phyloP scores from a whole-genome alignment of 2,113 vertebrate species.

The Megatriorchis doriae region DNA sequence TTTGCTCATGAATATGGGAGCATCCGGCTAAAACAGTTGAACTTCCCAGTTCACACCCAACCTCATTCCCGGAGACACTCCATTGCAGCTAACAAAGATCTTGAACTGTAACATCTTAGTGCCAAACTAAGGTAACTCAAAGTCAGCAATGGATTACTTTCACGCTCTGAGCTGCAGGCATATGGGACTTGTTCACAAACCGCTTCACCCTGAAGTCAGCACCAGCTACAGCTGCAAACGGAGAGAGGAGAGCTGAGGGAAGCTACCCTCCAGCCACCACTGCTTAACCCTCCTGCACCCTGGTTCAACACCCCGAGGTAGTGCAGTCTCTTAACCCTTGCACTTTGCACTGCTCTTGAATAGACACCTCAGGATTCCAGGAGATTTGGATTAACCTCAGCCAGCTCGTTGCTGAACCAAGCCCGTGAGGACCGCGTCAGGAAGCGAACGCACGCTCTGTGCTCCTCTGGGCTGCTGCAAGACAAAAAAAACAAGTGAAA shows the following conservation, averaged over 20 bases:
- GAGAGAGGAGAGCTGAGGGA: background rate
- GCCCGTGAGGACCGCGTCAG: accelerated
- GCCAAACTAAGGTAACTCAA: background rate
- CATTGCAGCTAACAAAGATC: background rate
- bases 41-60: background rate
- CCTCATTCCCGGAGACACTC: background rate
- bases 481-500: slow-evolving; percentile 28
- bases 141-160: background rate
- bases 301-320: accelerated
- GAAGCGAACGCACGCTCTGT: accelerated
- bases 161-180: background rate
- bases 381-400: background rate
- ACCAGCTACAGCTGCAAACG: background rate
- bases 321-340: background rate
- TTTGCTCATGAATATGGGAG: background rate
- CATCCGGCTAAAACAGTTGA: background rate
- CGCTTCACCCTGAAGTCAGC: background rate
- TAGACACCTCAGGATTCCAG: background rate
- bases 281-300: background rate
- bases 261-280: background rate
- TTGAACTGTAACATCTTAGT: background rate
- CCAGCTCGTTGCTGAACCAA: background rate
- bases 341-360: background rate
- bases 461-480: background rate
- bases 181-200: background rate